Conservation (phyloP, 2,797 vertebrate species). For the Cryptoblepharus egeriae region DNA sequence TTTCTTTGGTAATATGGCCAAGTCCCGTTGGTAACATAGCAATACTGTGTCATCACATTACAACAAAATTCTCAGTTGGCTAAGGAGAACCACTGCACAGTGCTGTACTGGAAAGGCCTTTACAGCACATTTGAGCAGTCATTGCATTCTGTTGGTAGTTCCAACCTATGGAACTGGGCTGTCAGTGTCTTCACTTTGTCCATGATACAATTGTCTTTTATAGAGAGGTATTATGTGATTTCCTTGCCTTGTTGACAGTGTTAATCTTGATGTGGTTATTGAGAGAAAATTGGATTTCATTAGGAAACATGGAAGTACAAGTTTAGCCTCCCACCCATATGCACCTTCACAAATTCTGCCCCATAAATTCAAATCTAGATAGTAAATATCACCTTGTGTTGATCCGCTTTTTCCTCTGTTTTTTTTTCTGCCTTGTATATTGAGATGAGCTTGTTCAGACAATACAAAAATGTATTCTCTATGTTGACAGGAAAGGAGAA, state of each 20-base stretch:
- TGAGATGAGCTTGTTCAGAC: conserved; percentile 69
- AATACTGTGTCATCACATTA: not conserved
- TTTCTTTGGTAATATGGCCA: not conserved
- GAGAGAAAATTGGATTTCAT: not conserved
- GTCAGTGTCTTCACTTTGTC: not conserved
- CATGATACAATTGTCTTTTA: not conserved
- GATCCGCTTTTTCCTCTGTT: conserved; percentile 53
- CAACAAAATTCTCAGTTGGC: not conserved
- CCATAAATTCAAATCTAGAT: not conserved
- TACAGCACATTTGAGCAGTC: too few relatives aligned
- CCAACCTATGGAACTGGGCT: too few relatives aligned
- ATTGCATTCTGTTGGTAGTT: too few relatives aligned
- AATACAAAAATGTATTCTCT: conserved; percentile 71
- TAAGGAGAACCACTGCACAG: not conserved
- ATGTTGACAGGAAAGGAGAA: conserved; percentile 77
- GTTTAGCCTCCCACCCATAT: not conserved
- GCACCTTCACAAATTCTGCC: not conserved
- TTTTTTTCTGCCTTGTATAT: conserved; percentile 55
- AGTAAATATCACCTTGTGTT: conserved; percentile 52
- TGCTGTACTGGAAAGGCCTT: too few relatives aligned
- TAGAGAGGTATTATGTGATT: not conserved
- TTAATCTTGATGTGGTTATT: not conserved
- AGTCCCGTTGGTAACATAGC: not conserved
- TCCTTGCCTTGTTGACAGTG: not conserved
- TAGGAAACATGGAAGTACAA: not conserved